phyloP scores from a whole-genome alignment of 2,888 invertebrate genomes.

The Ferdinandea cuprea region DNA sequence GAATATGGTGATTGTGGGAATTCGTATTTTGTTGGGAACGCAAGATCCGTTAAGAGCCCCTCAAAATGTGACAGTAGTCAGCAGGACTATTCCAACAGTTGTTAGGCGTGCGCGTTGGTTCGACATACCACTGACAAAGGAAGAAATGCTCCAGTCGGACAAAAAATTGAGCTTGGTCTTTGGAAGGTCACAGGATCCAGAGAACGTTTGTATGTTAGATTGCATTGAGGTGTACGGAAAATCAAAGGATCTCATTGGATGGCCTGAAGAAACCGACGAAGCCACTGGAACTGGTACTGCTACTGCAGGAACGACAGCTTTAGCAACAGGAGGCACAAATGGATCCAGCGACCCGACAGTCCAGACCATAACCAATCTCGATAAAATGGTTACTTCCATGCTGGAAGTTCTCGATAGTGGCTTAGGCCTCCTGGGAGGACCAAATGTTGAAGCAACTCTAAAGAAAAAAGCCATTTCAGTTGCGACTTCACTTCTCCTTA shows the following conservation, averaged over 20 bases:
- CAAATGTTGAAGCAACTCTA: constrained; percentile 84
- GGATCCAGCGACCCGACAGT: constrained; percentile 70
- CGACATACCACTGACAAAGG: constrained; percentile 96
- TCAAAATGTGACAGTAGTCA: constrained; percentile 82
- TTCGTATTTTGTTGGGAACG: constrained; percentile 91
- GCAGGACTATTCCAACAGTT: constrained; percentile 88
- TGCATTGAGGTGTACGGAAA: constrained; percentile 97
- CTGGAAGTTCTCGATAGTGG: constrained; percentile 90
- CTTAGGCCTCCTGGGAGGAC: constrained; percentile 84
- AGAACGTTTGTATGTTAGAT: constrained; percentile 96
- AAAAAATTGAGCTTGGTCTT: constrained; percentile 93
- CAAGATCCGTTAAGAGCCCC: constrained; percentile 82
- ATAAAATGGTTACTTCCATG: constrained; percentile 86
- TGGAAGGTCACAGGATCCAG: constrained; percentile 93
- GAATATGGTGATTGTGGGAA: constrained; percentile 94
- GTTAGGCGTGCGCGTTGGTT: constrained; percentile 94
- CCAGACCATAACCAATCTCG: constrained; percentile 82
- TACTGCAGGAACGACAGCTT: constrained; percentile 81
- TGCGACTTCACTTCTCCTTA: constrained; percentile 85
- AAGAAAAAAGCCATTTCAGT: constrained; percentile 86
- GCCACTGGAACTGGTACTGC: constrained; percentile 79
- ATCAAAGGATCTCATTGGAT: constrained; percentile 97
- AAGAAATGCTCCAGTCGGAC: constrained; percentile 96
- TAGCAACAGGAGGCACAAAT: constrained; percentile 38
- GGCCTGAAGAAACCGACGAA: constrained; percentile 98